Evolutionary conservation across 2,797 vertebrate genomes (phyloP).

Genomic region (Sciaenops ocellatus): DNA sequence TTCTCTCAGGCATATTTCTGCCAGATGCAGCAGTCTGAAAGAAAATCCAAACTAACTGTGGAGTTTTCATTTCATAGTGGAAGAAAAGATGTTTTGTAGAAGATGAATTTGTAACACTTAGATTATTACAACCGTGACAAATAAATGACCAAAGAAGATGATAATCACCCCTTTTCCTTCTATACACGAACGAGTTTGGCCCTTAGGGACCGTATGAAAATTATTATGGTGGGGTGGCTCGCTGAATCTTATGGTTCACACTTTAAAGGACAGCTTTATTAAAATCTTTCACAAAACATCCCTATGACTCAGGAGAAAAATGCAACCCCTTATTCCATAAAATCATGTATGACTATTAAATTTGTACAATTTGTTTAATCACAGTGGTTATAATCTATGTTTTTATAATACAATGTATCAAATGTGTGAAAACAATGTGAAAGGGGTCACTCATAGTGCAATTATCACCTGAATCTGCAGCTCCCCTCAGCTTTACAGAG

Average conservation of each 20-base stretch:
- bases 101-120: not conserved
- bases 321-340: not conserved
- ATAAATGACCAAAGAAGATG: conserved; percentile 1
- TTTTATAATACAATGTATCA: not conserved
- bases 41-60: conserved; percentile 1
- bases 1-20: conserved; percentile 30
- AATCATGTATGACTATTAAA: not conserved
- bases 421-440: not conserved
- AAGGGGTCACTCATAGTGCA: not conserved
- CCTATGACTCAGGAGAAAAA: too few relatives aligned
- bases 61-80: not conserved
- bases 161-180: not conserved
- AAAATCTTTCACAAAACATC: not conserved
- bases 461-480: not conserved
- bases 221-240: not conserved
- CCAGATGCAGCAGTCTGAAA: conserved; percentile 23
- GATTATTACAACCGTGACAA: not conserved
- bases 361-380: not conserved
- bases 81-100: conserved; percentile 22
- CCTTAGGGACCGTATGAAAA: not conserved
- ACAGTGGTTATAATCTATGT: not conserved
- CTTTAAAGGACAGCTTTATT: not conserved
- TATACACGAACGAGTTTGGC: not conserved
- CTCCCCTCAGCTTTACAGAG: not conserved
- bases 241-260: not conserved